Base-by-base conservation (phyloP, 2,797 vertebrate species). In the Mastacembelus armatus region DNA sequence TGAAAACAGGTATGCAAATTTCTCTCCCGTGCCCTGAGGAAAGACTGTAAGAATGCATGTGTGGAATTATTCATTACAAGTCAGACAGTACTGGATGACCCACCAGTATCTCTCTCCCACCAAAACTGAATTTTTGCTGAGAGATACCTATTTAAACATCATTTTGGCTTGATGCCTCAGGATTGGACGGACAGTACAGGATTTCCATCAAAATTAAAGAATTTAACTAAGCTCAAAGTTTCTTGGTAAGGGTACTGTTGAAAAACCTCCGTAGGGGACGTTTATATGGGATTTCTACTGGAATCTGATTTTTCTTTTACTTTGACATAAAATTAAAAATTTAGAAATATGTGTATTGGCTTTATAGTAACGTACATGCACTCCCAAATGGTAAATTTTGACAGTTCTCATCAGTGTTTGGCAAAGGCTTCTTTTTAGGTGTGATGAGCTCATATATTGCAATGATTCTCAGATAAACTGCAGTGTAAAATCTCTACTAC, bases 61-160 rank as follows among this genome's bases (percentile, higher is more conserved):
- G 57, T 78, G 74, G 83, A 84, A 89, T 88, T 75, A 81, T 87
- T 87, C 58, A 85, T 87, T 73, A 67, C 58, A 71, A 59, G 65
- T 47, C 55, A 57, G 71, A 71, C 64, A 45, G 19, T 35, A 52
- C 49, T 24, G 47, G 35, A 52, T 62, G 59, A 70, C 52, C 42
- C 26, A 56, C 18, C 64, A 19, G 27, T 58, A 43, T 71, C 8
- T 45, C 36, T 51, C 10, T 43, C 10, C 29, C 45, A 60, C 33
- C 6, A 24, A 49, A 68, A 63, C 44, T 39, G 29, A 40, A 49
- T 39, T 7, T 44, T 49, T 40, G 54, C 21, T 7, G 24, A 61
- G 52, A 35, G 26, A 50, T 35, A 8, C 5, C 18, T 33, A 29
- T 44, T 71, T 49, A 38, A 36, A 68, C 21, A 38, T 4, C 0